A percentile compares a stretch with the other conserved stretches of the same genome.
phyloP scores from a whole-genome alignment of 2,797 vertebrate genomes.

The Anisognathus igniventris region DNA sequence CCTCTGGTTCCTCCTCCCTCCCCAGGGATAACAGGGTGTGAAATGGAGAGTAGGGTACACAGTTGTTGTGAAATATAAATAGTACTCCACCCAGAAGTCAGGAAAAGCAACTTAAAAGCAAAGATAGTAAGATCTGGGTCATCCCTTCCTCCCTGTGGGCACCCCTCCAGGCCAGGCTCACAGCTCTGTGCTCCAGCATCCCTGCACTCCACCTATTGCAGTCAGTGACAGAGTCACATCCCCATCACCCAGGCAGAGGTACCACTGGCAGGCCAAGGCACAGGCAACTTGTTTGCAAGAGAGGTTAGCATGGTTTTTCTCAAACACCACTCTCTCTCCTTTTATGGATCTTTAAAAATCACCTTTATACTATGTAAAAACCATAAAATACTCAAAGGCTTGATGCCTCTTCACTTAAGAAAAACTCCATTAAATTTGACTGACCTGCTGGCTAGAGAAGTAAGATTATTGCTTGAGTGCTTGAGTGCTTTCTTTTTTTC shows the following conservation, averaged over 20 bases:
- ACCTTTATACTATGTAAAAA: background rate
- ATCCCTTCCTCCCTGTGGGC: background rate
- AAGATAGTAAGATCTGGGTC: background rate
- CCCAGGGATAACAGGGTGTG: background rate
- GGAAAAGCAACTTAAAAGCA: background rate
- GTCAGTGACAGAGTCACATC: background rate
- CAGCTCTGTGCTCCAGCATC: rapidly evolving
- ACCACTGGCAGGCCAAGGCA: background rate
- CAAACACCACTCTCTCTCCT: background rate
- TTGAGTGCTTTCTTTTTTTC: background rate
- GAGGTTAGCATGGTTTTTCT: background rate
- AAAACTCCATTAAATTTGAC: background rate
- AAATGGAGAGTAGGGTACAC: background rate
- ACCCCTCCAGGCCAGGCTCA: background rate
- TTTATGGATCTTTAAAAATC: background rate
- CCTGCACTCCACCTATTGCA: rapidly evolving
- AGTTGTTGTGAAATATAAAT: background rate
- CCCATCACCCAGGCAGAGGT: background rate
- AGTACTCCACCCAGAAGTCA: background rate
- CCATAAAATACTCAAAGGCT: background rate
- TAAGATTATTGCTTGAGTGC: background rate
- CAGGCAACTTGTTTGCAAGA: background rate
- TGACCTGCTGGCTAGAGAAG: background rate
- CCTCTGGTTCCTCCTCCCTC: background rate
- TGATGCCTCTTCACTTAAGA: background rate